Conservation (phyloP, 2,113 vertebrate genomes). For the Trinectes maculatus region DNA sequence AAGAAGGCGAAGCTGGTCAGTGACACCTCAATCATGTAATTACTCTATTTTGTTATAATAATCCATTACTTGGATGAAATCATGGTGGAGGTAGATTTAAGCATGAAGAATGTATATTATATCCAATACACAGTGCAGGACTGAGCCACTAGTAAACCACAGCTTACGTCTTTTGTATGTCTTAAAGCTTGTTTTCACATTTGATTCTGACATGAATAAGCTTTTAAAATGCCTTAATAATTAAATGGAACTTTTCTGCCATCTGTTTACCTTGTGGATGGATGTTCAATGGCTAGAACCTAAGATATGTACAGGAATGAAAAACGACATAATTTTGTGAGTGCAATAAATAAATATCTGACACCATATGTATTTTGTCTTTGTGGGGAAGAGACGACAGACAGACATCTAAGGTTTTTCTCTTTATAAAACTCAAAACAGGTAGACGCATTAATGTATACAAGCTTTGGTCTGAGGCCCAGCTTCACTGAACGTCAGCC, state of each 20-base stretch:
- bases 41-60: not conserved
- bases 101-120: not conserved
- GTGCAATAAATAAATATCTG: conserved; percentile 70
- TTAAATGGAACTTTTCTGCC: conserved; percentile 2
- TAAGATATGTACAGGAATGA: conserved; percentile 30
- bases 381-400: conserved; percentile 12
- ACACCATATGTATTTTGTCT: conserved; percentile 13
- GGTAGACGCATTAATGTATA: conserved; percentile 45
- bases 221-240: conserved; percentile 11
- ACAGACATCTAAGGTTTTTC: conserved; percentile 1
- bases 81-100: not conserved
- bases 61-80: not conserved
- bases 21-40: not conserved
- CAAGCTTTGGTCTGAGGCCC: conserved; percentile 49
- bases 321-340: conserved; percentile 14
- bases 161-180: not conserved
- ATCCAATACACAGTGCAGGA: not conserved
- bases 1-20: no score
- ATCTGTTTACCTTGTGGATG: conserved; percentile 16
- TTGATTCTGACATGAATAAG: conserved; percentile 1
- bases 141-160: not conserved
- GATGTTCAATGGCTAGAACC: not conserved
- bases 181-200: not conserved
- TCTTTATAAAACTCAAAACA: conserved; percentile 68
- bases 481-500: conserved; percentile 20